Conservation (phyloP, 2,113 vertebrate genomes). For the Murina feae region DNA sequence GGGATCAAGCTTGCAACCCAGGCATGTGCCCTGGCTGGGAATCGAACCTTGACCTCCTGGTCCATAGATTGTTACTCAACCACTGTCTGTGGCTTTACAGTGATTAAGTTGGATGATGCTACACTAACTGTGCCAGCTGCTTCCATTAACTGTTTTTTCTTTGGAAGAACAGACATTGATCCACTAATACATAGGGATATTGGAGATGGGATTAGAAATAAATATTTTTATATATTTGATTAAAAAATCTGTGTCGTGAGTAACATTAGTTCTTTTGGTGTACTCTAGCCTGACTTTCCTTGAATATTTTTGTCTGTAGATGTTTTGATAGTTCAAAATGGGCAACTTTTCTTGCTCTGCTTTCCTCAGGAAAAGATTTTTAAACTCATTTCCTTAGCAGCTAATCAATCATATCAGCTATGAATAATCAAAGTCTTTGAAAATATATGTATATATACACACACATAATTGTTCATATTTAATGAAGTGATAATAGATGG, state of each 20-base stretch:
- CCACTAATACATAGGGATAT: not conserved
- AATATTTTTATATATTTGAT: not conserved
- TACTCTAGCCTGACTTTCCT: not conserved
- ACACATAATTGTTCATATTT: not conserved
- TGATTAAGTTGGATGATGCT: not conserved
- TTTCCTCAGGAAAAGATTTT: not conserved
- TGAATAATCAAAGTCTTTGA: constrained; percentile 46
- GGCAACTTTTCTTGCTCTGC: not conserved
- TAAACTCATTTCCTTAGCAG: constrained; percentile 33
- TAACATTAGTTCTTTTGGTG: not conserved
- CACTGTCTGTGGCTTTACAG: not conserved
- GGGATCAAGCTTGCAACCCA: not conserved
- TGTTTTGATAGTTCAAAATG: constrained; percentile 54
- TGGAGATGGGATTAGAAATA: not conserved
- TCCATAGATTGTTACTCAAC: not conserved
- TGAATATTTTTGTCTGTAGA: constrained; percentile 40
- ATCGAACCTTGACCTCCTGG: not conserved
- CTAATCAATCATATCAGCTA: constrained; percentile 23
- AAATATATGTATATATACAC: not conserved
- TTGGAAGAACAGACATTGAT: not conserved
- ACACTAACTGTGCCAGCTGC: not conserved
- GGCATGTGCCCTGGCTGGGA: too few relatives aligned
- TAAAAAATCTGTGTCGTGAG: not conserved
- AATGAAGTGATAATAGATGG: constrained; percentile 39
- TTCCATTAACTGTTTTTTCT: not conserved